These are phyloP conservation scores for Halyomorpha halys DNA, from an alignment of 1,140 invertebrate genomes.

Conservation along the genomic window DNA sequence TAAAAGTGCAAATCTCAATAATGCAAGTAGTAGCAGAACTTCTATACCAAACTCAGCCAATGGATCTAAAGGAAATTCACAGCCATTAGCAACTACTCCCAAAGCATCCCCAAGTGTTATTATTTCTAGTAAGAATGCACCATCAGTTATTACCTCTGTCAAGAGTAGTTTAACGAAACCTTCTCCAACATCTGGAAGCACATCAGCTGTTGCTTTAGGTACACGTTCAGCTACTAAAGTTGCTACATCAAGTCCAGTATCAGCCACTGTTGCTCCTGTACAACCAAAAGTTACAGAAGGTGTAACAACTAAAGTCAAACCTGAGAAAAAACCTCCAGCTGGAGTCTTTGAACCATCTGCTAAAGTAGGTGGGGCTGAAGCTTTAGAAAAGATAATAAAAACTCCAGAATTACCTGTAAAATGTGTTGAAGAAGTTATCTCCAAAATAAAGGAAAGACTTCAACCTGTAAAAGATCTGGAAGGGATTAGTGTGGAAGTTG, in stretches of 20 bases:
- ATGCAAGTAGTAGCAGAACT: too few relatives aligned
- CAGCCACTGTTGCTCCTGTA: constrained; percentile 23
- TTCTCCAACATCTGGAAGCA: too few relatives aligned
- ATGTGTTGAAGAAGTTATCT: constrained; percentile 22
- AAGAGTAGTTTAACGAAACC: too few relatives aligned
- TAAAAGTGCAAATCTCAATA: too few relatives aligned
- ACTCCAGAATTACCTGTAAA: constrained; percentile 18
- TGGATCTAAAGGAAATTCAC: too few relatives aligned
- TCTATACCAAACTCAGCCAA: too few relatives aligned
- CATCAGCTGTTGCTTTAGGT: not conserved
- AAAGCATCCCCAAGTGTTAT: too few relatives aligned
- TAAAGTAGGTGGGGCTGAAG: constrained; percentile 3
- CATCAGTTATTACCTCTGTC: too few relatives aligned
- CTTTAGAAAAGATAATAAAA: constrained; percentile 7
- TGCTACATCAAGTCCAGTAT: not conserved
- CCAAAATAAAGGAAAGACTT: constrained; percentile 27
- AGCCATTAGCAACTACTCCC: too few relatives aligned
- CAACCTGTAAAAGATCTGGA: constrained; percentile 7
- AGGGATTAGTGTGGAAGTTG: not conserved
- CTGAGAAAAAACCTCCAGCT: constrained; percentile 31
- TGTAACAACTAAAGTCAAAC: constrained; percentile 14
- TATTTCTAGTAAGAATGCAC: too few relatives aligned
- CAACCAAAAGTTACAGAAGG: not conserved
- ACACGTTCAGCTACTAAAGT: constrained; percentile 24
- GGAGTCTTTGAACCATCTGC: constrained; percentile 32